phyloP scores from a whole-genome alignment of 2,113 vertebrate genomes.

The Dicentrarchus labrax region DNA sequence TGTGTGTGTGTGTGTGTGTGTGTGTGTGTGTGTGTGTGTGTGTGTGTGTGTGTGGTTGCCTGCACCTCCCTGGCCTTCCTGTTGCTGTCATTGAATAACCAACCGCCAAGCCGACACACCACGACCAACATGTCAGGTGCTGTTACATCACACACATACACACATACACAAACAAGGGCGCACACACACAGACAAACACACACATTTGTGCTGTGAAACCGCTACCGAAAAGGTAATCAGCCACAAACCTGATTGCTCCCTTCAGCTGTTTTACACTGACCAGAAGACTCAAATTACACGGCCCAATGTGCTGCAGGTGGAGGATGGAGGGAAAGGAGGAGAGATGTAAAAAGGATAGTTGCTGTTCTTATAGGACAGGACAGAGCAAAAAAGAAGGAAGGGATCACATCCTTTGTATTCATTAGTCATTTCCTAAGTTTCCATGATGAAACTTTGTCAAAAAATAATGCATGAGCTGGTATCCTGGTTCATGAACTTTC shows the following conservation, averaged over 20 bases:
- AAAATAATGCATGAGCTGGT: not conserved
- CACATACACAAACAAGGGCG: constrained; percentile 25
- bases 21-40: constrained; percentile 35
- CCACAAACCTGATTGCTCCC: constrained; percentile 77
- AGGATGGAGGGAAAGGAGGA: not conserved
- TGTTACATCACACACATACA: constrained; percentile 81
- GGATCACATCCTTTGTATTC: not conserved
- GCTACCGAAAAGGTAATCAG: constrained; percentile 73
- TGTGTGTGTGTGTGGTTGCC: constrained; percentile 45
- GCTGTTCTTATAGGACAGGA: not conserved
- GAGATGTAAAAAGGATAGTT: too few relatives aligned
- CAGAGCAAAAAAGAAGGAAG: not conserved
- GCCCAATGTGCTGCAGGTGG: constrained; percentile 30
- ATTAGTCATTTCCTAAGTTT: not conserved
- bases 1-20: constrained; percentile 47
- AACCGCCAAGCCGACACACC: constrained; percentile 78
- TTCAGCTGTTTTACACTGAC: constrained; percentile 69
- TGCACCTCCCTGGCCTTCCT: constrained; percentile 77
- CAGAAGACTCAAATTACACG: constrained; percentile 42
- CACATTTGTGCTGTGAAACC: constrained; percentile 70
- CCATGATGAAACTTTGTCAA: too few relatives aligned
- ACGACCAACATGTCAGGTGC: constrained; percentile 81
- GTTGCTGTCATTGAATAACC: constrained; percentile 87
- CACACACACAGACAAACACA: constrained; percentile 32
- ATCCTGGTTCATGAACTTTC: too few relatives aligned